These are phyloP conservation scores for Orussus abietinus DNA, from an alignment of 1,140 invertebrate species.

Conservation along the genomic window DNA sequence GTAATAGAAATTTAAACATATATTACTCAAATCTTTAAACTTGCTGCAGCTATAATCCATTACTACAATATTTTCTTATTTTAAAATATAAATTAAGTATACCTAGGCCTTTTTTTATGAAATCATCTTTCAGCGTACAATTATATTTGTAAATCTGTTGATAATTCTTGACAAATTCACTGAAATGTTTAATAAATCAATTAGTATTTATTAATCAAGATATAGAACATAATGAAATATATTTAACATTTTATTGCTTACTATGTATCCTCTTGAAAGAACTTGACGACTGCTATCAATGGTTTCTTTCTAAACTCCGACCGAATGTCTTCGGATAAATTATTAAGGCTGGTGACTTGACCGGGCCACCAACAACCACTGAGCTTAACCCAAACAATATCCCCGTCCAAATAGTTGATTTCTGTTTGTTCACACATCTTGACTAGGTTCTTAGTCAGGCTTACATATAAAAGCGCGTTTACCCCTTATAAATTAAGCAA, in stretches of 20 bases:
- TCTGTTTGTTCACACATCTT: constrained; percentile 63
- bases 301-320: constrained; percentile 61
- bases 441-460: constrained; percentile 18
- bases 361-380: constrained; percentile 76
- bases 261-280: constrained; percentile 78
- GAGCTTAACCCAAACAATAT: constrained; percentile 79
- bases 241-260: constrained; percentile 52
- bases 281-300: constrained; percentile 73
- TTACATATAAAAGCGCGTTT: constrained; percentile 20
- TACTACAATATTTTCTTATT: too few relatives aligned
- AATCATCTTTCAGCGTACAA: constrained; percentile 71
- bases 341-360: constrained; percentile 62
- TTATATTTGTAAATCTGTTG: constrained; percentile 73
- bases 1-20: too few relatives aligned
- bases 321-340: constrained; percentile 61
- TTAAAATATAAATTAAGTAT: too few relatives aligned
- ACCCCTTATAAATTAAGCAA: constrained; percentile 13
- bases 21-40: too few relatives aligned
- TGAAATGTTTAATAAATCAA: constrained; percentile 56
- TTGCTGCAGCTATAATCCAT: too few relatives aligned
- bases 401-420: constrained; percentile 64
- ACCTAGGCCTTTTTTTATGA: constrained; percentile 76
- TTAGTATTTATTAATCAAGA: constrained; percentile 10
- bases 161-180: constrained; percentile 72
- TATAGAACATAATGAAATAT: constrained; percentile 11